Evolutionary conservation across 1,140 invertebrate genomes (phyloP), one percentile per base, ranked within the genome.

Genomic region (Holotrichia oblita): DNA sequence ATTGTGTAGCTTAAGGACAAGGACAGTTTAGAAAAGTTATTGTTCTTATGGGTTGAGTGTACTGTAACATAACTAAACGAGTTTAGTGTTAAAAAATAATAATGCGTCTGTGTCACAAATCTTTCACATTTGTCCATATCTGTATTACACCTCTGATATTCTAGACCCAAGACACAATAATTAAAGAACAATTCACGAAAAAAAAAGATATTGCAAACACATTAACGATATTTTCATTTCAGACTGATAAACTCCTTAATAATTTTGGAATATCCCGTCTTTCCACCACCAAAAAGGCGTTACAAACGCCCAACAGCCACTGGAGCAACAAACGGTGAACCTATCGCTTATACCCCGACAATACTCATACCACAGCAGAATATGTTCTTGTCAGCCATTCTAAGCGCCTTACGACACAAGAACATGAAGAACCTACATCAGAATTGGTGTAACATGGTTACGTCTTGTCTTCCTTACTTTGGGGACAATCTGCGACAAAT

Each of bases 331-430:
- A 85, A 83, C 27, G 87, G 86, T 42, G 88, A 85, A 80, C 87
- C 89, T 81, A 87, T 92, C 1, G 91, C 92, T 81, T 94, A 93
- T 81, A 84, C 92, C 72, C 88, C 90, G 79, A 93, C 92, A 40
- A 89, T 92, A 48, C 85, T 92, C 34, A 93, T 95, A 80, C 92
- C 93, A 42, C 92, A 95, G 83, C 96, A 98, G 86, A 91, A 94
- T 20, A 95, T 98, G 91, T 97, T 98, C 84, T 87, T 97, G 20
- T 91, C 94, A 24, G 94, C 94, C 61, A 91, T 97, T 76, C 86
- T 96, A 69, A 94, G 91, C 82, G 95, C 95, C 17, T 87, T 97
- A 55, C 90, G 85, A 34, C 82, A 91, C 86, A 89, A 91, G 79
- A 90, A 90, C 6, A 88, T 92, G 88, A 88, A 94, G 81, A 91